Percentiles rank a stretch among this genome's conserved stretches.
These are phyloP conservation scores for Chrysina gloriosa DNA, from an alignment of 2,888 invertebrate genomes.

Conservation along the genomic window DNA sequence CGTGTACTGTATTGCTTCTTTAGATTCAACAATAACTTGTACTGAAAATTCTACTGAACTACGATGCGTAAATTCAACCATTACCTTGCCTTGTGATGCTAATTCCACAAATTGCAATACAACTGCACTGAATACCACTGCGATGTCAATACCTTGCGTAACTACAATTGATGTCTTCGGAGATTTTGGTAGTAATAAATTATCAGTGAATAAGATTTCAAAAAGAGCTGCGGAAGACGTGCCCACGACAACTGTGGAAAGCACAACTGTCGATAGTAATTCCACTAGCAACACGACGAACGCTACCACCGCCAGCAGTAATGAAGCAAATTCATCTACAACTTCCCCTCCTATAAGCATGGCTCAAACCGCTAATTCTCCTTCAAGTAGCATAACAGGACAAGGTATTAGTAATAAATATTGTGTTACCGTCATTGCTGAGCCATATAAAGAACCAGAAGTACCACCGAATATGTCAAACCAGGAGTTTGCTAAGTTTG, in stretches of 20 bases:
- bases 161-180: constrained; percentile 43
- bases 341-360: not conserved
- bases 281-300: constrained; percentile 4
- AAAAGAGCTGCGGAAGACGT: constrained; percentile 29
- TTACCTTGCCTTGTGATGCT: constrained; percentile 30
- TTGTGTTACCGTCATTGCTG: constrained; percentile 40
- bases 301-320: not conserved
- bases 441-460: constrained; percentile 31
- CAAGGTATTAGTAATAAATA: constrained; percentile 40
- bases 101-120: constrained; percentile 26
- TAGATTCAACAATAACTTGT: constrained; percentile 28
- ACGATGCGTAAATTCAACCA: constrained; percentile 31
- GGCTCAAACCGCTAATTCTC: not conserved
- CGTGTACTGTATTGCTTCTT: constrained; percentile 35
- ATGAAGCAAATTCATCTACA: not conserved
- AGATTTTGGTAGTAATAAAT: constrained; percentile 38
- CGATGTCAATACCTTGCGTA: constrained; percentile 36
- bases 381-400: constrained; percentile 9
- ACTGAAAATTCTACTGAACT: constrained; percentile 26
- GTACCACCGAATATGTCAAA: constrained; percentile 25
- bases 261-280: not conserved
- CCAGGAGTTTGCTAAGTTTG: constrained; percentile 20
- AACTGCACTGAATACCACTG: constrained; percentile 18
- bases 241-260: constrained; percentile 16
- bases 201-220: constrained; percentile 37